Evolutionary conservation across 2,113 vertebrate genomes (phyloP).

Genomic region (Rousettus leschenaultii): DNA sequence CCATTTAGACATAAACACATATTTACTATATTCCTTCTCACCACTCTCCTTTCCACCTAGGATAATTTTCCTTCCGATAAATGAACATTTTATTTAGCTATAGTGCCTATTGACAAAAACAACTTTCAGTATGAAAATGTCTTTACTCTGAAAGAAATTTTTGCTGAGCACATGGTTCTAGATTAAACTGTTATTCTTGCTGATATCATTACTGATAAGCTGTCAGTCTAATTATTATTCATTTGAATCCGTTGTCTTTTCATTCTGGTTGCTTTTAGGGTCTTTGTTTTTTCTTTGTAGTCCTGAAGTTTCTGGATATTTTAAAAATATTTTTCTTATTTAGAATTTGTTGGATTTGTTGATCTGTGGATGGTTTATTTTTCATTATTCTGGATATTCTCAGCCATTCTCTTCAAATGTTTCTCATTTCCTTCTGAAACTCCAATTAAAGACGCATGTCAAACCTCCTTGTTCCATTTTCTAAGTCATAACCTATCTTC

Average conservation of each 20-base stretch:
- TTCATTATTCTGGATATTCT: background rate
- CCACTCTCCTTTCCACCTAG: background rate
- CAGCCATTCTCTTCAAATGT: background rate
- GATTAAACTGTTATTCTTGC: background rate
- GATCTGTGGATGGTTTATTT: background rate
- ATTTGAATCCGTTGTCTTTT: background rate
- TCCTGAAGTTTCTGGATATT: background rate
- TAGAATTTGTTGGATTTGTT: background rate
- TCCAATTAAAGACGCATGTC: background rate
- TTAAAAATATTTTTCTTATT: background rate
- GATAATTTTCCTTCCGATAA: background rate
- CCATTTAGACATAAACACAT: background rate
- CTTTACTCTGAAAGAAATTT: background rate
- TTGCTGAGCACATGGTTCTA: background rate
- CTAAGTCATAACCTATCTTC: background rate
- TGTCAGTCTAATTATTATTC: background rate
- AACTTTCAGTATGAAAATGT: background rate
- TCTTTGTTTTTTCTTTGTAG: background rate
- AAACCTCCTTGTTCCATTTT: background rate
- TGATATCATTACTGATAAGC: background rate
- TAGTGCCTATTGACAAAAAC: background rate
- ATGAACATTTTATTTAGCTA: background rate
- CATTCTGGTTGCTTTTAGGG: background rate
- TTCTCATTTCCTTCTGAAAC: background rate
- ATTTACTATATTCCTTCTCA: background rate